Percentiles rank a stretch among this genome's conserved stretches.
These are phyloP conservation scores for Epizoanthus ramosus DNA, from an alignment of 92 coral and sea anemone species.

Conservation along the genomic window DNA sequence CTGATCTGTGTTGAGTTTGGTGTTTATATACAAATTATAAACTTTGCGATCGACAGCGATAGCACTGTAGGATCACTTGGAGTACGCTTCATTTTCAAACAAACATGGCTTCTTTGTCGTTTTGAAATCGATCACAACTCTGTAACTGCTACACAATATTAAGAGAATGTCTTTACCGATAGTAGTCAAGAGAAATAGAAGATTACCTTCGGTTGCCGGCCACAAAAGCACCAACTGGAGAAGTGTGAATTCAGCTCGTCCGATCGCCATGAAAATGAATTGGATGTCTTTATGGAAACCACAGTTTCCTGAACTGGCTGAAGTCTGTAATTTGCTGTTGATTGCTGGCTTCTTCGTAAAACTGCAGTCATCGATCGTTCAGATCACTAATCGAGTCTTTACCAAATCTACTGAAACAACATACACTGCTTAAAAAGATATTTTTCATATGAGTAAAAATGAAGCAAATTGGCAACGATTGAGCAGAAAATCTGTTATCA, in stretches of 20 bases:
- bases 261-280: constrained; percentile 34
- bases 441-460: not conserved
- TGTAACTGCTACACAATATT: not conserved
- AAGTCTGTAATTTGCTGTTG: not conserved
- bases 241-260: not conserved
- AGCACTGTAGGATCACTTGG: not conserved
- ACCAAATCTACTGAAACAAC: not conserved
- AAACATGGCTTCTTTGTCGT: not conserved
- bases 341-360: not conserved
- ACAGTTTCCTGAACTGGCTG: not conserved
- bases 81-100: not conserved
- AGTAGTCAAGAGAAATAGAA: not conserved
- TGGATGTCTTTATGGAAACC: constrained; percentile 20
- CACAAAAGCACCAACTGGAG: constrained; percentile 18
- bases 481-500: constrained; percentile 5
- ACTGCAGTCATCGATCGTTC: constrained; percentile 7
- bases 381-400: not conserved
- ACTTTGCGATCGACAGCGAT: constrained; percentile 5
- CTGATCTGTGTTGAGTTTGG: not conserved
- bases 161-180: not conserved
- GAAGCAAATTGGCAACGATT: constrained; percentile 1
- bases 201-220: constrained; percentile 14
- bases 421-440: not conserved
- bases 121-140: not conserved
- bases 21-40: not conserved